These are phyloP conservation scores for Oedothorax gibbosus DNA, from an alignment of 1,140 invertebrate species.

Conservation along the genomic window DNA sequence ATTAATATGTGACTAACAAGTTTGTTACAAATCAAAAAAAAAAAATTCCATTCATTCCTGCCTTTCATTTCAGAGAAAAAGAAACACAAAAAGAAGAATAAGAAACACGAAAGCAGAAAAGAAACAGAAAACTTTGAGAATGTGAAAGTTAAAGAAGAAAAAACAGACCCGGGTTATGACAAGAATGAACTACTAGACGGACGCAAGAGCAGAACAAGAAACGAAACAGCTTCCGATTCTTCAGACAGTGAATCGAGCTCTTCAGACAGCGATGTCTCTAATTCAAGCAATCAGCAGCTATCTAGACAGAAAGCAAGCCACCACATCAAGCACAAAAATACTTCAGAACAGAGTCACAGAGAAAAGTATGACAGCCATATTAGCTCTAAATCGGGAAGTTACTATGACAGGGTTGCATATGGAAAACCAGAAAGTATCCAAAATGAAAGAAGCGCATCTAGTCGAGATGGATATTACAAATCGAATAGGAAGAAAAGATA, in stretches of 20 bases:
- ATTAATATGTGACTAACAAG: too few species aligned
- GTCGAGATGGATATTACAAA: neutral
- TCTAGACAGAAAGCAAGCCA: neutral
- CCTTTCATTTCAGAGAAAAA: constrained; percentile 27
- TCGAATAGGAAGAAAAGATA: neutral
- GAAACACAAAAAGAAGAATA: constrained; percentile 38
- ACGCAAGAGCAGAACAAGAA: neutral
- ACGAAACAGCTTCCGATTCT: neutral
- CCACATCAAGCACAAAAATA: neutral
- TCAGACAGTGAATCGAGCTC: neutral
- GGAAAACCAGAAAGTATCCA: neutral
- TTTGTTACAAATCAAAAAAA: too few species aligned
- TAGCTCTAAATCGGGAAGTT: neutral
- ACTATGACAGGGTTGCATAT: neutral
- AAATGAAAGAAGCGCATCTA: neutral
- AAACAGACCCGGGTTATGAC: constrained; percentile 29
- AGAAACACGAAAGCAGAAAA: constrained; percentile 10
- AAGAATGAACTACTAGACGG: constrained; percentile 25
- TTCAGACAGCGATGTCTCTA: constrained; percentile 4
- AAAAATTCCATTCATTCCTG: neutral
- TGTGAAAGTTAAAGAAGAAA: constrained; percentile 41
- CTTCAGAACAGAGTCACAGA: neutral
- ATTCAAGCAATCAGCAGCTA: neutral
- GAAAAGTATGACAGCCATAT: neutral
- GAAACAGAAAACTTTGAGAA: neutral